Base-by-base conservation (phyloP, 2,888 invertebrate genomes). In the Aporophyla lueneburgensis region DNA sequence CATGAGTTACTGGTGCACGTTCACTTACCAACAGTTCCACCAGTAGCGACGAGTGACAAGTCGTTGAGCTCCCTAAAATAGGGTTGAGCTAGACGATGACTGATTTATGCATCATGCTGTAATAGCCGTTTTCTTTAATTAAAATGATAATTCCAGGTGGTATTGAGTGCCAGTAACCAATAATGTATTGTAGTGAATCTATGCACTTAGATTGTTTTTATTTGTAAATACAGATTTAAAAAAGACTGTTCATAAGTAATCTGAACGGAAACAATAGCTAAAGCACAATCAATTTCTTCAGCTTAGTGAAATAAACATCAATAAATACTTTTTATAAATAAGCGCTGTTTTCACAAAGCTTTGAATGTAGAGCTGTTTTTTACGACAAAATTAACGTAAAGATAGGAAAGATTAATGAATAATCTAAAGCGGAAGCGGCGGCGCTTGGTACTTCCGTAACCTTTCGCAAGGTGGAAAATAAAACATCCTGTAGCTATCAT, bases 331-430 rank as follows among this genome's bases (percentile, higher is more conserved):
- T 66, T 68, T 49, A 74, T 54, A 53, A 73, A 75, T 69, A n/a
- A 59, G 21, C 49, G 33, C 16, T n/a, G 27, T 69, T 73, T 74
- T 76, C 54, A n/a, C 61, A 70, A 78, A 78, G 68, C 66, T 72
- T 69, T n/a, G 53, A 27, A 59, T 54, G 65, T 40, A 58, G 71
- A 71, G 58, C 46, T 27, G 59, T 76, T 81, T 81, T 76, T 78
- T 72, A n/a, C 62, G 80, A 83, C 58, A 76, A 76, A 77, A 84
- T 82, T 86, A 78, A 78, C 68, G 74, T 61, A 66, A 75, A 80
- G 80, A 78, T 70, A 73, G 62, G 54, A 70, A 80, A 78, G 83
- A 87, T 87, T 87, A 87, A 86, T 87, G 74, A 77, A 72, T 78
- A 53, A 83, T 74, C 78, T 68, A 66, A 49, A 74, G 86, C 66